A percentile compares a stretch with the other conserved stretches of the same genome.
phyloP scores from a whole-genome alignment of 2,888 invertebrate genomes.

The Philaethria dido region DNA sequence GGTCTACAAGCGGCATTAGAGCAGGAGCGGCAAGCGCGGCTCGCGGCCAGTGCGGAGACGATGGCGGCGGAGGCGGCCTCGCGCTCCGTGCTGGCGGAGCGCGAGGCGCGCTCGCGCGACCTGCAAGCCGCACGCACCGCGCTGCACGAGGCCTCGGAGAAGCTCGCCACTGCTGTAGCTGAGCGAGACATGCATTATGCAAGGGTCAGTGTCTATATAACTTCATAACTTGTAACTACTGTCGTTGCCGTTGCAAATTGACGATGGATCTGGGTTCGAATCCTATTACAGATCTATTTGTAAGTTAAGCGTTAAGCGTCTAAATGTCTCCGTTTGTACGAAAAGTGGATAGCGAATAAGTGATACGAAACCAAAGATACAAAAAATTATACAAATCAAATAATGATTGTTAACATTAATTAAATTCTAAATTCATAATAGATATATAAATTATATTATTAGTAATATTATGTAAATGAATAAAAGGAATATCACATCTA shows the following conservation, averaged over 20 bases:
- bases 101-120: constrained; percentile 77
- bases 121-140: constrained; percentile 68
- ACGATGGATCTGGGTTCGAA: too few relatives aligned
- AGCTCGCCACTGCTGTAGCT: constrained; percentile 73
- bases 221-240: too few relatives aligned
- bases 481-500: background rate
- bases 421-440: background rate
- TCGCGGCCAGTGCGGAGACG: constrained; percentile 92
- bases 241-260: too few relatives aligned
- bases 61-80: constrained; percentile 78
- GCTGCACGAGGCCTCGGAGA: constrained; percentile 72
- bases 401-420: too few relatives aligned
- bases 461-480: constrained; percentile 3
- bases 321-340: too few relatives aligned
- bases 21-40: constrained; percentile 94
- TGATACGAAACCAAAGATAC: too few relatives aligned
- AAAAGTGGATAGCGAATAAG: too few relatives aligned
- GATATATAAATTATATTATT: constrained; percentile 10
- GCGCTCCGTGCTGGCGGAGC: constrained; percentile 72
- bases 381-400: too few relatives aligned
- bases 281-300: too few relatives aligned
- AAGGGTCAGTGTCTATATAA: constrained; percentile 60
- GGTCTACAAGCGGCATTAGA: constrained; percentile 94
- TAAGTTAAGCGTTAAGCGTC: too few relatives aligned
- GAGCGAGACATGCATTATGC: constrained; percentile 76